Percentiles rank a stretch among this genome's conserved stretches.
phyloP scores from a whole-genome alignment of 2,888 invertebrate genomes.

The Lasius fuliginosus region DNA sequence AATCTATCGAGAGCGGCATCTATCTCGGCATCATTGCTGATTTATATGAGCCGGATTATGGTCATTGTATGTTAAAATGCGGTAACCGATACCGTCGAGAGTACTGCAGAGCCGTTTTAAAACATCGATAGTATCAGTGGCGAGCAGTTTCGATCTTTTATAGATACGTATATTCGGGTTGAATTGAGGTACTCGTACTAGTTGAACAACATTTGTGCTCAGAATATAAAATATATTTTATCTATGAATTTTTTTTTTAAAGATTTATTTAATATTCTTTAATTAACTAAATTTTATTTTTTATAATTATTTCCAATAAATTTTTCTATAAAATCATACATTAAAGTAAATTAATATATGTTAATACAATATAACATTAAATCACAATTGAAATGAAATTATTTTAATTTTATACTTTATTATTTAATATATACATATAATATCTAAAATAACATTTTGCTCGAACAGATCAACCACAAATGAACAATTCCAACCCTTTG shows the following conservation, averaged over 20 bases:
- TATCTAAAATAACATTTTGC: neutral
- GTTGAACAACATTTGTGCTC: neutral
- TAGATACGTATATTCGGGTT: neutral
- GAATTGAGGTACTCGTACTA: neutral
- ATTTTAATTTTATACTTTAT: neutral
- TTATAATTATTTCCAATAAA: neutral
- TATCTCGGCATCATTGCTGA: constrained; percentile 27
- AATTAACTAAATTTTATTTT: neutral
- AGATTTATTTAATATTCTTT: neutral
- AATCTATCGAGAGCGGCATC: constrained; percentile 10
- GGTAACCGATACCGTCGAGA: neutral
- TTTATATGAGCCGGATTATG: constrained; percentile 22
- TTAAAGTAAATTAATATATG: neutral
- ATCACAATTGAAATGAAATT: neutral
- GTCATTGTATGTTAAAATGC: constrained; percentile 29
- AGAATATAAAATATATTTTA: neutral
- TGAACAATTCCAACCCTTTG: constrained; percentile 31
- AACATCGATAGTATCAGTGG: neutral
- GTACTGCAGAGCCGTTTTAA: neutral
- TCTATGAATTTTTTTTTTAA: neutral
- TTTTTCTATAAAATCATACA: neutral
- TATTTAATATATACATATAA: neutral
- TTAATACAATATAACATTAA: neutral
- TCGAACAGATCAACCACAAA: neutral
- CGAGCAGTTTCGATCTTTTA: constrained; percentile 3